Evolutionary conservation across 2,888 invertebrate genomes (phyloP).

Genomic region (Cordylochernes scorpioides): DNA sequence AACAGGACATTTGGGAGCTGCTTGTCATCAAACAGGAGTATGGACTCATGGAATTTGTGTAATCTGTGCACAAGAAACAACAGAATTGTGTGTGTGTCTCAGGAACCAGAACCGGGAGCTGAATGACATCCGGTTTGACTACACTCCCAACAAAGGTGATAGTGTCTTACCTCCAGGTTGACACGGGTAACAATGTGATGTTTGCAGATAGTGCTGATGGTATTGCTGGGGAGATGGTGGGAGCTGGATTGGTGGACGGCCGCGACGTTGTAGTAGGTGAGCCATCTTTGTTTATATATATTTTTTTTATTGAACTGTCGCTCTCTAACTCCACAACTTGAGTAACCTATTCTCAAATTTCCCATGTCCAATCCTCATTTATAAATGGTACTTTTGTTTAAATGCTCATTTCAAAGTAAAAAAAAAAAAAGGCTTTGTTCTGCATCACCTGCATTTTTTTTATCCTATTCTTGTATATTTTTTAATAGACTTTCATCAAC

Average conservation of each 20-base stretch:
- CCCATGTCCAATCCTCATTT: neutral
- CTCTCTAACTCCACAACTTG: neutral
- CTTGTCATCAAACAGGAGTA: no score
- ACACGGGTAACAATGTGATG: slow-evolving; percentile 1
- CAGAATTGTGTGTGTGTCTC: slow-evolving; percentile 18
- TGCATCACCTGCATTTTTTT: no score
- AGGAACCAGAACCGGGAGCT: slow-evolving; percentile 67
- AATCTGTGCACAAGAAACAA: no score
- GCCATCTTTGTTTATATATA: slow-evolving; percentile 2
- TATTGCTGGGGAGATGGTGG: slow-evolving; percentile 73
- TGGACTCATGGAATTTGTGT: no score
- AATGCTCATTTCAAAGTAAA: no score
- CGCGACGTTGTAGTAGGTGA: slow-evolving; percentile 50
- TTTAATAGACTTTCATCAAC: no score
- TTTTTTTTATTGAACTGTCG: neutral
- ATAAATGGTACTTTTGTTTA: no score
- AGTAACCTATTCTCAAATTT: no score
- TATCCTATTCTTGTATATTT: no score
- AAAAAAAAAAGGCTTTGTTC: no score
- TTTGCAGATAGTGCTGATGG: slow-evolving; percentile 39
- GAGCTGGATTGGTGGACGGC: slow-evolving; percentile 74
- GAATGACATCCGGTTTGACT: slow-evolving; percentile 94
- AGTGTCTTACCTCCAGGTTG: neutral
- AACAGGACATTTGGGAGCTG: no score
- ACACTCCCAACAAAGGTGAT: slow-evolving; percentile 38